phyloP scores from a whole-genome alignment of 2,797 vertebrate species.

The Artibeus jamaicensis region DNA sequence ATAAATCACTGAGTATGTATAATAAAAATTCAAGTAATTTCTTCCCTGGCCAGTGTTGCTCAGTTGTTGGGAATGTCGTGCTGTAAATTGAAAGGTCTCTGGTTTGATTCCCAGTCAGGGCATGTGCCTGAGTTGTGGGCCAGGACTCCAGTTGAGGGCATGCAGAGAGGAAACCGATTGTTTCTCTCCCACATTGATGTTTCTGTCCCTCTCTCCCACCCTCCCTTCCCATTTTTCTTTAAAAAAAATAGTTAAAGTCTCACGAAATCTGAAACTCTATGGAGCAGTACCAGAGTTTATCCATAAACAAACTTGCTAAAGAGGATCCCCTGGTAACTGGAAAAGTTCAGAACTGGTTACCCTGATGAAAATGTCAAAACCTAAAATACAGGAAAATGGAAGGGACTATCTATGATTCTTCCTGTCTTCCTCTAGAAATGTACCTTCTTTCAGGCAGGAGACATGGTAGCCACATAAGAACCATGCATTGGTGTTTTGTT shows the following conservation, averaged over 20 bases:
- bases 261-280: background rate
- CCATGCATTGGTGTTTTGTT: background rate
- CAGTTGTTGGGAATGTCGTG: background rate
- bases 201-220: background rate
- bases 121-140: background rate
- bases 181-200: background rate
- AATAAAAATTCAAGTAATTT: slow-evolving; percentile 24
- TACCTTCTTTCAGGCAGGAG: background rate
- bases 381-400: background rate
- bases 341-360: background rate
- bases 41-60: background rate
- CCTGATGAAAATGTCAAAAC: background rate
- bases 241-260: background rate
- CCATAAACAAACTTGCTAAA: background rate
- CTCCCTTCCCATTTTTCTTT: no score
- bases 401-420: background rate
- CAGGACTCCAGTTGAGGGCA: background rate
- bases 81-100: background rate
- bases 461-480: background rate
- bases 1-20: slow-evolving; percentile 12
- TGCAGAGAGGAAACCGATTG: background rate
- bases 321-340: background rate
- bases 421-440: background rate
- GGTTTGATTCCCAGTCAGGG: background rate
- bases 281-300: background rate